A percentile compares a stretch with the other conserved stretches of the same genome.
phyloP scores from a whole-genome alignment of 2,113 vertebrate species.

The Chaenocephalus aceratus region DNA sequence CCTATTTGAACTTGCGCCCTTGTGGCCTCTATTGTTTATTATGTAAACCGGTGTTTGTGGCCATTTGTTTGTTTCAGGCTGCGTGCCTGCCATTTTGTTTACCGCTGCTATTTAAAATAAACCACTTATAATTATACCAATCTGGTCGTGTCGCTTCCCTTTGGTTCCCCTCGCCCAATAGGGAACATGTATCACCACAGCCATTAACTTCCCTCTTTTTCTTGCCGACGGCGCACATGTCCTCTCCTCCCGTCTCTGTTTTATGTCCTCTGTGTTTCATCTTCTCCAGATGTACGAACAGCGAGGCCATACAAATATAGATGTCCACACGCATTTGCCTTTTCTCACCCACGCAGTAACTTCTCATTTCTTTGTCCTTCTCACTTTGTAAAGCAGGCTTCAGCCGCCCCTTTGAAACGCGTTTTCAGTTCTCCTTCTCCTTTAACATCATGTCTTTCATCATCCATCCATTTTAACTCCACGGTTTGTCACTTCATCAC shows the following conservation, averaged over 20 bases:
- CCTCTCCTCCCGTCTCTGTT: slow-evolving; percentile 20
- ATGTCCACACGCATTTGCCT: neutral
- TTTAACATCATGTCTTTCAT: neutral
- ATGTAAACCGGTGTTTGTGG: no score
- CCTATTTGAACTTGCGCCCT: no score
- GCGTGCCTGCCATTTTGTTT: no score
- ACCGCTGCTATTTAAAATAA: no score
- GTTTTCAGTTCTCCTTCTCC: neutral
- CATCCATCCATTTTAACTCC: no score
- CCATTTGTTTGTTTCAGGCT: no score
- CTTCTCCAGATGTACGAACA: slow-evolving; percentile 9
- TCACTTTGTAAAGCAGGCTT: slow-evolving; percentile 46
- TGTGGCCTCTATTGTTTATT: no score
- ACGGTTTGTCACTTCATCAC: neutral
- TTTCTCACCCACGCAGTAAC: slow-evolving; percentile 23
- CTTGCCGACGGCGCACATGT: neutral
- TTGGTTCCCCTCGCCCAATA: no score
- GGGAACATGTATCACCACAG: neutral
- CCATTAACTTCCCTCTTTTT: slow-evolving; percentile 2
- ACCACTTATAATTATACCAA: no score
- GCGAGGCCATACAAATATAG: neutral
- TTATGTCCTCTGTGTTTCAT: slow-evolving; percentile 34
- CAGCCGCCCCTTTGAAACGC: neutral
- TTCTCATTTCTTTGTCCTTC: neutral
- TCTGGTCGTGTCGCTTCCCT: no score